A percentile compares a stretch with the other conserved stretches of the same genome.
Conservation (phyloP, 2,113 vertebrate genomes). For the Addax nasomaculatus region DNA sequence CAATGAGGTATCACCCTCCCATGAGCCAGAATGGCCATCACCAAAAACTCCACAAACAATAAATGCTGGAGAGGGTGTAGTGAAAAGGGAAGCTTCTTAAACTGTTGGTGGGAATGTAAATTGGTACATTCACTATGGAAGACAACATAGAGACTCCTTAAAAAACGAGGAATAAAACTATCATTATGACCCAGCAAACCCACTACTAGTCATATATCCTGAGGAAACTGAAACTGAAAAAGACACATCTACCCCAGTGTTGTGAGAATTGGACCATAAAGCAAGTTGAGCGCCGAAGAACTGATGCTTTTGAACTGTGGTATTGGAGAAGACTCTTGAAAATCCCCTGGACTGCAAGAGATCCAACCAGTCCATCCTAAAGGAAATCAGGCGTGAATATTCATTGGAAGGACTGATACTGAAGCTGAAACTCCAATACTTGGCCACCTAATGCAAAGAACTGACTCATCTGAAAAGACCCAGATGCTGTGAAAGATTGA, state of each 20-base stretch:
- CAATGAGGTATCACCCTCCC: neutral
- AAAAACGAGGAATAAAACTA: neutral
- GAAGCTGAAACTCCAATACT: neutral
- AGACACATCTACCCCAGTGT: neutral
- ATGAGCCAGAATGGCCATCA: neutral
- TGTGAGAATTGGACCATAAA: neutral
- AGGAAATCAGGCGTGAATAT: neutral
- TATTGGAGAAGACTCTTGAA: neutral
- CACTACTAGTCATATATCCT: neutral
- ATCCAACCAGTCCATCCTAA: neutral
- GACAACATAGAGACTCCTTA: neutral
- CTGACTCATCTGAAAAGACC: neutral
- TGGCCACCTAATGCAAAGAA: neutral
- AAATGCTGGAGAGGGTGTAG: neutral
- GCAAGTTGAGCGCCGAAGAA: accelerated
- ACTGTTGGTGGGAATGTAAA: neutral
- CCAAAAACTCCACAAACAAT: neutral
- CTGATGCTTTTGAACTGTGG: neutral
- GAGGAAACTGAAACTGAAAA: neutral
- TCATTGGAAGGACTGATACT: neutral
- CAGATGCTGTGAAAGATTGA: neutral
- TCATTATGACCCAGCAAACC: neutral
- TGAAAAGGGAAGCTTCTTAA: neutral
- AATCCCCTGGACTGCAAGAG: neutral
- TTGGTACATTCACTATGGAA: neutral